phyloP scores from a whole-genome alignment of 2,888 invertebrate species.

The Coenonympha glycerion region DNA sequence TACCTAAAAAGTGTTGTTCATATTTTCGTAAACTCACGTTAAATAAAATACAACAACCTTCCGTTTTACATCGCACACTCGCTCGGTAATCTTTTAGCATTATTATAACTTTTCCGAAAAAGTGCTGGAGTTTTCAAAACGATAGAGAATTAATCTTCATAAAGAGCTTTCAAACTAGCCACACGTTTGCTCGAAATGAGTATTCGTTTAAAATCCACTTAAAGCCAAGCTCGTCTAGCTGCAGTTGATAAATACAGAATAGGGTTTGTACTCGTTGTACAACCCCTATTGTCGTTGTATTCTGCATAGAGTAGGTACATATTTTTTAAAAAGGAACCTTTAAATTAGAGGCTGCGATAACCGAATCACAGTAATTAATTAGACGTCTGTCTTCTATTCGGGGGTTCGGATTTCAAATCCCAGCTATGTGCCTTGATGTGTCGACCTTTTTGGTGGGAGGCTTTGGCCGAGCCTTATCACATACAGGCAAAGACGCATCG shows the following conservation, averaged over 20 bases:
- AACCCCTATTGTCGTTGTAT: too few species aligned
- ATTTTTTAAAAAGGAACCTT: too few species aligned
- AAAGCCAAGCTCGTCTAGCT: background rate
- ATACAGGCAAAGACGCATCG: too few species aligned
- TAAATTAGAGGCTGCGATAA: too few species aligned
- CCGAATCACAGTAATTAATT: too few species aligned
- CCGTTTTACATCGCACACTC: background rate
- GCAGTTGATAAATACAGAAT: background rate
- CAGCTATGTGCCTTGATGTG: too few species aligned
- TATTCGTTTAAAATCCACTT: background rate
- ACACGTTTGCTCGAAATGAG: background rate
- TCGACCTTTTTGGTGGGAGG: too few species aligned
- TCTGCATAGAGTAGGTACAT: background rate
- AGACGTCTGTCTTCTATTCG: too few species aligned
- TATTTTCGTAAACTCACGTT: background rate
- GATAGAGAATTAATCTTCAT: background rate
- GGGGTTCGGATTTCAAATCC: too few species aligned
- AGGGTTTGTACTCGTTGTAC: too few species aligned
- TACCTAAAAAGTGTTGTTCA: background rate
- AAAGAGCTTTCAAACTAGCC: background rate
- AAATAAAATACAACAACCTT: background rate
- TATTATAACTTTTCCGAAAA: background rate
- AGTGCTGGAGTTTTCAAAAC: conserved; percentile 1
- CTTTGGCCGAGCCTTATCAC: too few species aligned
- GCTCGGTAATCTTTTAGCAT: background rate